Evolutionary conservation across 2,797 vertebrate species (phyloP).

Genomic region (Myotis vivesi): DNA sequence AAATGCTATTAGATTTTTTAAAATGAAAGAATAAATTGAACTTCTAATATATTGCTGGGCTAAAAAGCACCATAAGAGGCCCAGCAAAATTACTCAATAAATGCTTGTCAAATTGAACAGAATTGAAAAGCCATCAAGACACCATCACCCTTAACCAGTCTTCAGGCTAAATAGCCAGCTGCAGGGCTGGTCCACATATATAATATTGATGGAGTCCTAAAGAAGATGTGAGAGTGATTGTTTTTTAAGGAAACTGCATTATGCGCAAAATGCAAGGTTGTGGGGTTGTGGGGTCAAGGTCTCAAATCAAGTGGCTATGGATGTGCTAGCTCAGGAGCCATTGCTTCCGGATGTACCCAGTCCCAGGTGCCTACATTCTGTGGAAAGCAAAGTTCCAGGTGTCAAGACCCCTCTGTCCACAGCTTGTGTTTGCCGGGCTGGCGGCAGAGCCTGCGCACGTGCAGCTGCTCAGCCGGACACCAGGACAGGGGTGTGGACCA

Average conservation of each 20-base stretch:
- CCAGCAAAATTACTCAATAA: constrained; percentile 1
- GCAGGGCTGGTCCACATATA: neutral
- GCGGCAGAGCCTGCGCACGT: neutral
- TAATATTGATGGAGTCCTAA: constrained; percentile 17
- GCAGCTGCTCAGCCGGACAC: neutral
- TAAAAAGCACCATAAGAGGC: neutral
- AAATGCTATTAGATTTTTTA: constrained; percentile 18
- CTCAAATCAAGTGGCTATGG: neutral
- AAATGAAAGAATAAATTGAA: constrained; percentile 39
- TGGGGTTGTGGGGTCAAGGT: neutral
- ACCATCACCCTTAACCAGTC: neutral
- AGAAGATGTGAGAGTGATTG: neutral
- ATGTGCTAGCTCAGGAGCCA: neutral
- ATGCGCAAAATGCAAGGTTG: neutral
- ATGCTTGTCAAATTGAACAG: constrained; percentile 37
- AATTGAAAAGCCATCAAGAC: constrained; percentile 59
- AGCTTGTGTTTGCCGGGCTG: neutral
- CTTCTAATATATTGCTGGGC: constrained; percentile 39
- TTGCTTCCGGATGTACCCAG: neutral
- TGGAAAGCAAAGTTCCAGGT: neutral
- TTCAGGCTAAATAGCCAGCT: neutral
- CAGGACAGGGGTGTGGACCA: fast-evolving
- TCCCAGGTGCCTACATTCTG: neutral
- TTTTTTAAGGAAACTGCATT: constrained; percentile 16
- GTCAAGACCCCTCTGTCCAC: neutral